Percentiles rank a stretch among this genome's conserved stretches.
These are phyloP conservation scores for Tyto alba DNA, from an alignment of 2,113 vertebrate genomes.

Conservation along the genomic window DNA sequence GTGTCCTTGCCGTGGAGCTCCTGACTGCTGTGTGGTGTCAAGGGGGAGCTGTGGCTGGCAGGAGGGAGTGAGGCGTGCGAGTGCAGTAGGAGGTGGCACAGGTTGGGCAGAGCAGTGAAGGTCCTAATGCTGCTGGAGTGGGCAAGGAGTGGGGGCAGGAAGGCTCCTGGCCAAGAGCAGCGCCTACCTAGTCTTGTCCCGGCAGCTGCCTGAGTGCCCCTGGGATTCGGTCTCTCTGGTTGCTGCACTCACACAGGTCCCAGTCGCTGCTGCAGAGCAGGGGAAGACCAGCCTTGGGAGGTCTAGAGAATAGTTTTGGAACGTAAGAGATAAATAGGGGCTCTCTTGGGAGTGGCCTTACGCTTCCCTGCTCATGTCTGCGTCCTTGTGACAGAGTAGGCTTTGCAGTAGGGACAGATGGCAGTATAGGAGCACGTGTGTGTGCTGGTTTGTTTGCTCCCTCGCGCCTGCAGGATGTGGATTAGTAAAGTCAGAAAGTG, in stretches of 20 bases:
- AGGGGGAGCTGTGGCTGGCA: not conserved
- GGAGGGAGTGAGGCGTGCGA: not conserved
- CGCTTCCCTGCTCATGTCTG: not conserved
- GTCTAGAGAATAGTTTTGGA: not conserved
- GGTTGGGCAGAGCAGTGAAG: not conserved
- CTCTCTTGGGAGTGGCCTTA: not conserved
- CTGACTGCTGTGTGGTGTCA: not conserved
- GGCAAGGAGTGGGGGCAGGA: not conserved
- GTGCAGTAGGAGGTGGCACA: not conserved
- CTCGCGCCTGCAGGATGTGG: fast-evolving
- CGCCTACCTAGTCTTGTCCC: not conserved
- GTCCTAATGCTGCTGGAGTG: not conserved
- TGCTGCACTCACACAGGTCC: not conserved
- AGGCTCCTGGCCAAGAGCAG: not conserved
- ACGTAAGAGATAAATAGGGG: not conserved
- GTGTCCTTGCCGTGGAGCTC: not conserved
- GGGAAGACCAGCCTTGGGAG: not conserved
- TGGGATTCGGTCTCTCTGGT: not conserved
- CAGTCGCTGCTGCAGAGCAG: not conserved
- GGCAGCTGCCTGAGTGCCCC: not conserved
- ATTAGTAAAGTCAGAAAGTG: not conserved
- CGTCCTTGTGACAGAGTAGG: not conserved
- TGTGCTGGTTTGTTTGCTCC: not conserved
- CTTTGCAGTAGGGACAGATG: not conserved
- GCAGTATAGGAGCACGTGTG: not conserved